phyloP scores from a whole-genome alignment of 1,140 invertebrate species.

The Piezodorus guildinii region DNA sequence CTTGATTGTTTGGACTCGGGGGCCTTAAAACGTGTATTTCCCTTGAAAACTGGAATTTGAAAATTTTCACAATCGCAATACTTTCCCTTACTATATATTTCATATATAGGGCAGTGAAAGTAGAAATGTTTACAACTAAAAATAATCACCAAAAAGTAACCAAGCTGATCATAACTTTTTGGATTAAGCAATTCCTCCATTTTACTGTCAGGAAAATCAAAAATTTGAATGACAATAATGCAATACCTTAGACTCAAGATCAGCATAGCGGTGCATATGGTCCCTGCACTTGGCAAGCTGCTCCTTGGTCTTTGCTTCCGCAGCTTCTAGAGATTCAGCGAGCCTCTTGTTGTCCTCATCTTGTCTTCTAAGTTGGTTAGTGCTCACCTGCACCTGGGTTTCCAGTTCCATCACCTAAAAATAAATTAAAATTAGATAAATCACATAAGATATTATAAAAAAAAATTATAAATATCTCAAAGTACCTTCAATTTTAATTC shows the following conservation, averaged over 20 bases:
- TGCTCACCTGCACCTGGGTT: slow-evolving; percentile 90
- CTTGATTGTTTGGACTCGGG: too few relatives aligned
- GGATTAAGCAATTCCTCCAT: too few relatives aligned
- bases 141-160: too few relatives aligned
- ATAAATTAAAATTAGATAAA: slow-evolving; percentile 17
- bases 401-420: slow-evolving; percentile 88
- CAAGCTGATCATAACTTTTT: too few relatives aligned
- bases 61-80: too few relatives aligned
- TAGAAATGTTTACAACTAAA: too few relatives aligned
- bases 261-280: slow-evolving; percentile 74
- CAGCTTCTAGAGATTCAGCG: slow-evolving; percentile 60
- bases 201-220: too few relatives aligned
- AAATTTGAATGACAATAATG: neutral
- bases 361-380: slow-evolving; percentile 84
- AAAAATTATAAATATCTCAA: neutral
- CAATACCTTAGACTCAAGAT: slow-evolving; percentile 64
- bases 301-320: slow-evolving; percentile 59
- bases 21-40: too few relatives aligned
- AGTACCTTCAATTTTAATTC: slow-evolving; percentile 77
- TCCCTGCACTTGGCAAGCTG: slow-evolving; percentile 66
- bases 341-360: slow-evolving; percentile 84
- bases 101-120: too few relatives aligned
- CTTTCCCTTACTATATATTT: too few relatives aligned
- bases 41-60: too few relatives aligned
- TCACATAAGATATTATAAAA: neutral